Conservation (phyloP, 2,113 vertebrate genomes). For the Strix aluco region DNA sequence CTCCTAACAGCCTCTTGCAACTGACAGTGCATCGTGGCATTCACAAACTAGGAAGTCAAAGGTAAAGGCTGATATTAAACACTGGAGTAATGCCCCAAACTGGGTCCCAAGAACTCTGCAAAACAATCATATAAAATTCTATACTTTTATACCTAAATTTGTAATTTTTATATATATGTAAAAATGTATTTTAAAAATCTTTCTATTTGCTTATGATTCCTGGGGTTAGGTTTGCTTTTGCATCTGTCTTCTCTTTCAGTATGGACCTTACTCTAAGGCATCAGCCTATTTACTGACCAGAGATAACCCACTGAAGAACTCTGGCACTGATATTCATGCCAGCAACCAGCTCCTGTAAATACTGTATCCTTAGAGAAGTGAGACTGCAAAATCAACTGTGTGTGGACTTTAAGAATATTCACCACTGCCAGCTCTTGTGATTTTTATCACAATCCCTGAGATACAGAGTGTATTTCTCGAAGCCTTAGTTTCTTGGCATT, state of each 20-base stretch:
- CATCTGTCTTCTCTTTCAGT: background rate
- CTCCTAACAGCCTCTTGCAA: background rate
- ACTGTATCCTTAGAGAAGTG: background rate
- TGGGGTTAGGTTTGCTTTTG: background rate
- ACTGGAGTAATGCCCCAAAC: background rate
- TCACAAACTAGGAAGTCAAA: background rate
- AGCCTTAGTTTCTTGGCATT: background rate
- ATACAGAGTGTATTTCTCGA: background rate
- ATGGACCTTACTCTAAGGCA: background rate
- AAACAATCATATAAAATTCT: background rate
- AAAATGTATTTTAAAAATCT: background rate
- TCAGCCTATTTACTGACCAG: background rate
- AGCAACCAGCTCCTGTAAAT: background rate
- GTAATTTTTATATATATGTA: background rate
- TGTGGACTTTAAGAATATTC: background rate
- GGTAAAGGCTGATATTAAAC: background rate
- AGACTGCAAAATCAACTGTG: background rate
- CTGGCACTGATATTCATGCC: background rate
- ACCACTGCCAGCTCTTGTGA: background rate
- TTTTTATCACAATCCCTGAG: slow-evolving; percentile 1
- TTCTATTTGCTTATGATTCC: background rate
- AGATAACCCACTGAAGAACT: background rate
- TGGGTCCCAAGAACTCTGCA: background rate
- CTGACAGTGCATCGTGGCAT: background rate
- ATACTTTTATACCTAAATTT: background rate